A percentile compares a stretch with the other conserved stretches of the same genome.
Evolutionary conservation across 2,888 invertebrate species (phyloP).

Genomic region (Allolobophora icterica): DNA sequence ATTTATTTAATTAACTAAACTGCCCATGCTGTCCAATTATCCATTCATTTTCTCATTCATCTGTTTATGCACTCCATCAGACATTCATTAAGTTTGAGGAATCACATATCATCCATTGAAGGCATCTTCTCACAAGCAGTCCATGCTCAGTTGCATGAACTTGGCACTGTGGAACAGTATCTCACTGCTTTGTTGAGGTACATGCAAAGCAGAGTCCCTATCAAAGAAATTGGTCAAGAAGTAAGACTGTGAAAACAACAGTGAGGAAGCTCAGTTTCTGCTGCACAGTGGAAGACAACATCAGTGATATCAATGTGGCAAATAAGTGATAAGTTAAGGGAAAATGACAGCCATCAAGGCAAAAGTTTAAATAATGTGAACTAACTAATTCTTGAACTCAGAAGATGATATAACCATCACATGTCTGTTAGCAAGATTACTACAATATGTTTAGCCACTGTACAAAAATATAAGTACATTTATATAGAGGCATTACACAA

Average conservation of each 20-base stretch:
- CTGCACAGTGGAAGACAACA: neutral
- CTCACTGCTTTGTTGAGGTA: neutral
- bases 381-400: too few relatives aligned
- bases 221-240: neutral
- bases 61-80: neutral
- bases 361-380: too few relatives aligned
- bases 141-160: neutral
- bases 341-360: too few relatives aligned
- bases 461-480: too few relatives aligned
- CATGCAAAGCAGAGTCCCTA: neutral
- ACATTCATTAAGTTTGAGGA: neutral
- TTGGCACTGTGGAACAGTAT: neutral
- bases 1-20: constrained; percentile 6
- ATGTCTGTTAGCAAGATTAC: too few relatives aligned
- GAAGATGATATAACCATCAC: too few relatives aligned
- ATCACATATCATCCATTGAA: neutral
- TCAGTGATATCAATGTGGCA: too few relatives aligned
- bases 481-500: too few relatives aligned
- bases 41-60: neutral
- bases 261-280: neutral
- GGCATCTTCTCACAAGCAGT: neutral
- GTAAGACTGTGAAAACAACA: neutral
- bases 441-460: too few relatives aligned
- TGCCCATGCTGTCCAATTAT: constrained; percentile 7
- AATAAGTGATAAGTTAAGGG: too few relatives aligned